Base-by-base conservation (phyloP, 2,797 vertebrate genomes). In the Semotilus atromaculatus region DNA sequence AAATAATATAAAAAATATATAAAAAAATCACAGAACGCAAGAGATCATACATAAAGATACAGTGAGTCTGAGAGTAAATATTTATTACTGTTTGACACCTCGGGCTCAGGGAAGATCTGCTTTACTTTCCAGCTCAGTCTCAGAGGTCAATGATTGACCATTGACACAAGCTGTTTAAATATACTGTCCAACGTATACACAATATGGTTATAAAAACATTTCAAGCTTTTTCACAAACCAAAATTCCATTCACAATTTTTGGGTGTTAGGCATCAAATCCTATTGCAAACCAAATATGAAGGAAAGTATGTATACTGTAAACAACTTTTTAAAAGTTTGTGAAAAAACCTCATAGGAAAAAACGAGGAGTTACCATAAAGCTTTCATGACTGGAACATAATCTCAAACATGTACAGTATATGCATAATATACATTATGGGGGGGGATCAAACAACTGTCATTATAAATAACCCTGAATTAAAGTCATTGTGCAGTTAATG, bases 31-130 rank as follows among this genome's bases (percentile, higher is more conserved):
- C 7, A 70, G 13, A 58, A 68, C 13, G 0, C 31, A 2, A 43
- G 48, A 40, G 67, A 84, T 38, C 19, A 55, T 68, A 43, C 62
- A 83, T 70, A 78, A 70, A 60, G 21, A 84, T 70, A 68, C 9
- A 76, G 48, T 10, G 34, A 74, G 53, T 71, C 64, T 86, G 48
- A 86, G 66, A 75, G 51, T 84, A 48, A 78, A 84, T 68, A 77
- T 82, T 78, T 71, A 70, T 82, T 86, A 82, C 40, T 31, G 66
- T 38, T 34, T 76, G 64, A 77, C 80, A 86, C 73, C 64, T 70
- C 38, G 21, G 74, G 38, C 29, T 58, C 66, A 43, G 53, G 38
- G 21, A 84, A 78, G 53, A 62, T 43, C 26, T 78, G 48, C n/a
- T 68, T 76, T 77, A 10, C 53, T 70, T 82, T 72, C 36, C 36